phyloP scores from a whole-genome alignment of 2,113 vertebrate species.

The Forbesichthys papilliferus region DNA sequence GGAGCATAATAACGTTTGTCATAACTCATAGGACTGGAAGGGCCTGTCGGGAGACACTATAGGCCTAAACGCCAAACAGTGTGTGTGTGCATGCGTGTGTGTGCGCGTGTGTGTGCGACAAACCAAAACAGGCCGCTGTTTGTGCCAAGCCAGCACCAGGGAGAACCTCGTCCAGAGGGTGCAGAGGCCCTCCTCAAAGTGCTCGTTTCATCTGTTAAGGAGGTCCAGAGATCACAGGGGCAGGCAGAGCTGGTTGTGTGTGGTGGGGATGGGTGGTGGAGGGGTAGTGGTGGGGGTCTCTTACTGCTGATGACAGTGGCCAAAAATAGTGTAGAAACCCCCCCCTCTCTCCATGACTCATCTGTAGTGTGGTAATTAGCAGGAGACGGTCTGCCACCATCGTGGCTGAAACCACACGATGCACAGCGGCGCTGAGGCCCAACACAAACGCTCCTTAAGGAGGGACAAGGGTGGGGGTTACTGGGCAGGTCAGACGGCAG shows the following conservation, averaged over 20 bases:
- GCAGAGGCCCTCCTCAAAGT: slow-evolving; percentile 57
- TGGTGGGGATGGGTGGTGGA: neutral
- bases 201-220: slow-evolving; percentile 74
- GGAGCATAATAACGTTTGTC: slow-evolving; percentile 75
- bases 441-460: slow-evolving; percentile 74
- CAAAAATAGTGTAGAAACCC: slow-evolving; percentile 64
- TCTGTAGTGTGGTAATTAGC: slow-evolving; percentile 70
- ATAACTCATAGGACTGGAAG: slow-evolving; percentile 70
- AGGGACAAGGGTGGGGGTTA: slow-evolving; percentile 28
- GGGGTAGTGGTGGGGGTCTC: slow-evolving; percentile 29
- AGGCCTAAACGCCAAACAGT: slow-evolving; percentile 6
- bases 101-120: slow-evolving; percentile 38
- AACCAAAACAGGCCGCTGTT: slow-evolving; percentile 64
- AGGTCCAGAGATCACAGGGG: slow-evolving; percentile 74
- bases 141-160: slow-evolving; percentile 46
- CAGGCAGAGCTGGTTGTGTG: slow-evolving; percentile 20
- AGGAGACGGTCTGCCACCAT: slow-evolving; percentile 73
- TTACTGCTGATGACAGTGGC: slow-evolving; percentile 55
- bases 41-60: slow-evolving; percentile 28
- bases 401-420: slow-evolving; percentile 69
- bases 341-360: slow-evolving; percentile 54
- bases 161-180: slow-evolving; percentile 42
- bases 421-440: slow-evolving; percentile 70
- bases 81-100: slow-evolving; percentile 15
- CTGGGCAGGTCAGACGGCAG: slow-evolving; percentile 16